Evolutionary conservation across 2,113 vertebrate species (phyloP), one percentile per base, ranked within the genome.

Genomic region (Serilophus lunatus): DNA sequence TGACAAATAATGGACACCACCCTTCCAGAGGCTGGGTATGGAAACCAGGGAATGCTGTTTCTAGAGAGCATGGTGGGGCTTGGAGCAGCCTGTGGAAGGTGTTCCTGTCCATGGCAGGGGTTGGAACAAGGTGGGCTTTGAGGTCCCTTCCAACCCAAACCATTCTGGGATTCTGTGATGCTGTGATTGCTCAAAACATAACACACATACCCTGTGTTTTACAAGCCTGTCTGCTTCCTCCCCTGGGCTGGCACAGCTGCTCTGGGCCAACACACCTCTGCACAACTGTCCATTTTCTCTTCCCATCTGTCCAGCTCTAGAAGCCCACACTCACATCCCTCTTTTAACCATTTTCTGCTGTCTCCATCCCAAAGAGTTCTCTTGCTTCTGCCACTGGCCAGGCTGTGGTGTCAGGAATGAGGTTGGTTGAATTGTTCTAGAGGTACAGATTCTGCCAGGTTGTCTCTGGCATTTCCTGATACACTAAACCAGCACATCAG

Each of bases 11-110:
- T 3, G 33, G 33, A 14, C 4, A 40, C 8, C 38, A 9, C 23
- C 49, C 11, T 68, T 26, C 5, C 74, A 59, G 35, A 23, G 22
- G 8, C 1, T 54, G 60, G 1, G 1, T 2, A 3, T 1, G 49
- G 65, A 20, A 15, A 14, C 2, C 35, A 33, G 17, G 3, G 1
- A 0, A 3, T 15, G 80, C 5, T 2, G 2, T 29, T 84, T 50
- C 17, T 3, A 5, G 51, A 12, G 1, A 42, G 36, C 31, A 8
- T 3, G 24, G n/a, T 0, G n/a, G 5, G 69, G 36, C 22, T 18
- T 3, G 68, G 38, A 38, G 60, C 45, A 60, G 13, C 45, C 45
- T 22, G 53, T 3, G 6, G 28, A n/a, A 60, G 38, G 10, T 6
- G 53, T 13, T 51, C 50, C 26, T 64, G 66, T 6, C 6, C 35